Base-by-base conservation (phyloP, 2,888 invertebrate genomes). In the Argynnis bischoffii region DNA sequence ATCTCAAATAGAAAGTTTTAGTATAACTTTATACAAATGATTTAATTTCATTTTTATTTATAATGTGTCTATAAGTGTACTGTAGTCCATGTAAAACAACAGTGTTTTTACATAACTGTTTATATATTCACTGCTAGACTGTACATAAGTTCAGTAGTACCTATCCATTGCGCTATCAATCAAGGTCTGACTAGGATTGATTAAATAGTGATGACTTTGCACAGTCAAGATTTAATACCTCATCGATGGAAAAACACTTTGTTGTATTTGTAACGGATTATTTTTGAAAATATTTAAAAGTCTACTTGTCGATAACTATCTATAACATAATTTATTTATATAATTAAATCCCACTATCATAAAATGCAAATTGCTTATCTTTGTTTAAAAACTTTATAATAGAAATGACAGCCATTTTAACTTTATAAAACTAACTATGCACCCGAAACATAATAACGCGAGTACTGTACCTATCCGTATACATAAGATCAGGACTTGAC, bases 201-300 rank as follows among this genome's bases (percentile, higher is more conserved):
- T 90, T 85, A 79, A 81, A 78, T 75, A 70, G 77, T 81, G 85
- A 85, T 90, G 90, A 90, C 84, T 80, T 70, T 72, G 88, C 89
- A 81, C 70, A 72, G 69, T 54, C 51, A 76, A 84, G 86, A 88
- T 88, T 88, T 16, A 84, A 90, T 88, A 82, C 77, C 67, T 63
- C 55, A 64, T 67, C 64, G 41, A 21, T 14, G 48, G 15, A n/a
- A 55, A 60, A 48, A 59, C 64, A 57, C 50, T 50, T 26, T 8
- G 55, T 31, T 59, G 31, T 26, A 48, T 48, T 59, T 16, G 26
- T 31, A 59, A 59, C n/a, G n/a, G 0, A 26, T 47, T 55, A 13
- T 48, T 48, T 57, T 31, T 26, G n/a, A 26, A 48, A 18, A n/a
- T 57, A 46, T 57, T 57, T 47, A 57, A n/a, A 15, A 47, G 14